phyloP scores from a whole-genome alignment of 2,113 vertebrate genomes.

The Gallinago media region DNA sequence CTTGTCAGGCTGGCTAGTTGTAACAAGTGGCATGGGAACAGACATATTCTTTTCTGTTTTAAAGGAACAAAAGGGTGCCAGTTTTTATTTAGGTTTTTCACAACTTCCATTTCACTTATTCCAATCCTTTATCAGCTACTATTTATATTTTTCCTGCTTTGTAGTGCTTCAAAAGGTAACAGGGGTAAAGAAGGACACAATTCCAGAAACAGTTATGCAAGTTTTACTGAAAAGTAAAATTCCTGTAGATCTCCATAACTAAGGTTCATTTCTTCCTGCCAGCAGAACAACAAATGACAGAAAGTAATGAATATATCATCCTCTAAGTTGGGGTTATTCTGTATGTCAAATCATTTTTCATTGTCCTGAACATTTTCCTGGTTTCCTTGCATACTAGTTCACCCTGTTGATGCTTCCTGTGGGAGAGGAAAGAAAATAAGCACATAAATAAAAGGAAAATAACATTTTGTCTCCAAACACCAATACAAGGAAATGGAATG shows the following conservation, averaged over 20 bases:
- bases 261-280: not conserved
- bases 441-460: not conserved
- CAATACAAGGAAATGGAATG: constrained; percentile 12
- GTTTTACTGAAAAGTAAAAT: not conserved
- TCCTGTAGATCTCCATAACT: not conserved
- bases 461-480: constrained; percentile 6
- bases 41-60: not conserved
- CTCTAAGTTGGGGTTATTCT: not conserved
- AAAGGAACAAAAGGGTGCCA: not conserved
- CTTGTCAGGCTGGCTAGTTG: not conserved
- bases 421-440: not conserved
- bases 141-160: not conserved
- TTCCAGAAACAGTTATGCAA: not conserved
- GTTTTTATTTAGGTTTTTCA: not conserved
- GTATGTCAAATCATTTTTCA: not conserved
- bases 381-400: not conserved
- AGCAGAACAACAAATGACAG: not conserved
- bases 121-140: not conserved
- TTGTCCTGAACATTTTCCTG: not conserved
- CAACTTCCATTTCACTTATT: not conserved
- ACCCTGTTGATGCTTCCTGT: not conserved
- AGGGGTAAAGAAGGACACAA: not conserved
- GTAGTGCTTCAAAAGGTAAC: not conserved
- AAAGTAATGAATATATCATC: not conserved
- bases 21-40: not conserved